Conservation (phyloP, 2,888 invertebrate genomes). For the Tigriopus californicus region DNA sequence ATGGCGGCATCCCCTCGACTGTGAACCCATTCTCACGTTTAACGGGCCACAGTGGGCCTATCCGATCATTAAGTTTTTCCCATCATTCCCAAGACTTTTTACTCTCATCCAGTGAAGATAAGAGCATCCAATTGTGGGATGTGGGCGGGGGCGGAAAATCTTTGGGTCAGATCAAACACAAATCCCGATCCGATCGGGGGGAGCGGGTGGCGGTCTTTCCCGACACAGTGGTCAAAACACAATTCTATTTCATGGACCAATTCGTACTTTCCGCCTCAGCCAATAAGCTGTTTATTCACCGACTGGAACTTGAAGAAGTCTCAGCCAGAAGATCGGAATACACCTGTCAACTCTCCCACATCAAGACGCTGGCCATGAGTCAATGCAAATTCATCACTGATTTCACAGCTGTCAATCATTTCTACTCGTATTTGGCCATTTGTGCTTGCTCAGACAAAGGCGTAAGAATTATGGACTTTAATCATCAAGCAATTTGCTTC, state of each 20-base stretch:
- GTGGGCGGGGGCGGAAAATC: too few relatives aligned
- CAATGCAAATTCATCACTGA: neutral
- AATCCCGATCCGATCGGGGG: too few relatives aligned
- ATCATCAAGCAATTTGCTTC: neutral
- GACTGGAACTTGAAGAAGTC: neutral
- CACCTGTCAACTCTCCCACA: neutral
- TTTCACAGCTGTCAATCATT: neutral
- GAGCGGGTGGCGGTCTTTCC: neutral
- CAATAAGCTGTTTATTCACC: conserved; percentile 1
- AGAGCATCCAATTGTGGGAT: too few relatives aligned
- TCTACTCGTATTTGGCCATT: neutral
- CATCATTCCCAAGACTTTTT: too few relatives aligned
- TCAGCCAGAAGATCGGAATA: neutral
- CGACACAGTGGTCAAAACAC: neutral
- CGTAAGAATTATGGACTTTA: neutral
- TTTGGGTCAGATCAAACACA: too few relatives aligned
- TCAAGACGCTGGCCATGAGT: neutral
- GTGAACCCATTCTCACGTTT: too few relatives aligned
- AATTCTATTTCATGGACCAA: conserved; percentile 3
- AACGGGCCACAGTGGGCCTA: too few relatives aligned
- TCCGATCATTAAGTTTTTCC: too few relatives aligned
- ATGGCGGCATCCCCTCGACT: too few relatives aligned
- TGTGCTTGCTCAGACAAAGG: neutral
- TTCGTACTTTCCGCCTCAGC: neutral
- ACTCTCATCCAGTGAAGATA: too few relatives aligned